A percentile compares a stretch with the other conserved stretches of the same genome.
Evolutionary conservation across 2,113 vertebrate species (phyloP).

Genomic region (Bubo blakistoni): DNA sequence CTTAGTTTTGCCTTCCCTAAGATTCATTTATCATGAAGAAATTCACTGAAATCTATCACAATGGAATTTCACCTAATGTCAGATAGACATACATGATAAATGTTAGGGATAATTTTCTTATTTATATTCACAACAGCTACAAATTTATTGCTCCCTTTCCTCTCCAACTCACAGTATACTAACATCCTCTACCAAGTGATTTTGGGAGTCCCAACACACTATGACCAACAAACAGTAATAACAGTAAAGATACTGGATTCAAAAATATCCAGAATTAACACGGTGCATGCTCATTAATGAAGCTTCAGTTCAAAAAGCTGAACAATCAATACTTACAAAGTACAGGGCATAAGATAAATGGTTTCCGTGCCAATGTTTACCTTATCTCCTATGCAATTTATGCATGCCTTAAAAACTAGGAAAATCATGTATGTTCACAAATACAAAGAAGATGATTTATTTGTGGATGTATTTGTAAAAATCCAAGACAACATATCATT

Average conservation of each 20-base stretch:
- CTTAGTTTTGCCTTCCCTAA: background rate
- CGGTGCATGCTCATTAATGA: accelerated
- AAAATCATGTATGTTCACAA: background rate
- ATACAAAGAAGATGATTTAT: background rate
- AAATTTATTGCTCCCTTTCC: background rate
- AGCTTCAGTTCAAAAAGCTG: background rate
- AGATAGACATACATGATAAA: background rate
- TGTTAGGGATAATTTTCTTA: background rate
- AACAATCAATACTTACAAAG: background rate
- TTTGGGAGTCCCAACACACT: background rate
- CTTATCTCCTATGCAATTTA: background rate
- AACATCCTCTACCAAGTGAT: background rate
- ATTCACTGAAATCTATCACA: background rate
- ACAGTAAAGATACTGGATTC: background rate
- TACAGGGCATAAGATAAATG: background rate
- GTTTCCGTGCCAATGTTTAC: background rate
- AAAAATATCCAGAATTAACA: background rate
- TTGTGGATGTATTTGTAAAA: background rate
- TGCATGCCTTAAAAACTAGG: background rate
- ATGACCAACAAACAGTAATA: background rate
- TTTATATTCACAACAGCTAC: background rate
- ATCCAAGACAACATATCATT: background rate
- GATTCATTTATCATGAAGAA: background rate
- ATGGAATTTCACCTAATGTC: background rate
- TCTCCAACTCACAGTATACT: background rate